Base-by-base conservation (phyloP, 2,888 invertebrate genomes). In the Drosophila algonquin region DNA sequence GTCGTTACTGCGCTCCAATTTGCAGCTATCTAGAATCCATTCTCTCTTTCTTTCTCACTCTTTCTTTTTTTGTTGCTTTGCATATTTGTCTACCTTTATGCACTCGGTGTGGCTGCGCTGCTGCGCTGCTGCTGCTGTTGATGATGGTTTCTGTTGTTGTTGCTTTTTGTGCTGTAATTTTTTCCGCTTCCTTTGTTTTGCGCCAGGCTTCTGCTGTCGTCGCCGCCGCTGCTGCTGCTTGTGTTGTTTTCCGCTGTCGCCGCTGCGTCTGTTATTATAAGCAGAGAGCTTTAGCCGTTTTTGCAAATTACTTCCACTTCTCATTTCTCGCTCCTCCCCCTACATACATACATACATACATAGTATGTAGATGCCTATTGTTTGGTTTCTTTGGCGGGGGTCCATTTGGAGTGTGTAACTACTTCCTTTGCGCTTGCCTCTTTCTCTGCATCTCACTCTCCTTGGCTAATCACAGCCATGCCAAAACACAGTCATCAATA, bases 251-350 rank as follows among this genome's bases (percentile, higher is more conserved):
- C 40, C n/a, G 40, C 24, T 54, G 64, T 45, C 64, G 57, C 57
- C 69, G 60, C 64, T 73, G 57, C 60, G 72, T 74, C 85, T 86
- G 83, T 82, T 84, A 83, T 88, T 86, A 84, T 80, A 83, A 86
- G 74, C 81, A 80, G 51, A 56, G 68, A 77, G 77, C 80, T 80
- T 80, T 76, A 75, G 76, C 71, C 89, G 87, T 89, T 85, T 87
- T 88, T 77, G 80, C 76, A 88, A 83, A 83, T 83, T 83, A 88
- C 85, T 83, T 83, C 83, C 88, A 83, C 78, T 85, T 80, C 87
- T 81, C 82, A 56, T 79, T 81, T 73, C 18, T 40, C 59, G 61
- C 61, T 64, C 40, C 53, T 45, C 45, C 45, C 51, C 21, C 51
- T 18, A n/a, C n/a, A n/a, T n/a, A n/a, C n/a, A n/a, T 2, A 21